A percentile compares a stretch with the other conserved stretches of the same genome.
Evolutionary conservation across 1,140 invertebrate species (phyloP).

Genomic region (Kradibia gibbosae): DNA sequence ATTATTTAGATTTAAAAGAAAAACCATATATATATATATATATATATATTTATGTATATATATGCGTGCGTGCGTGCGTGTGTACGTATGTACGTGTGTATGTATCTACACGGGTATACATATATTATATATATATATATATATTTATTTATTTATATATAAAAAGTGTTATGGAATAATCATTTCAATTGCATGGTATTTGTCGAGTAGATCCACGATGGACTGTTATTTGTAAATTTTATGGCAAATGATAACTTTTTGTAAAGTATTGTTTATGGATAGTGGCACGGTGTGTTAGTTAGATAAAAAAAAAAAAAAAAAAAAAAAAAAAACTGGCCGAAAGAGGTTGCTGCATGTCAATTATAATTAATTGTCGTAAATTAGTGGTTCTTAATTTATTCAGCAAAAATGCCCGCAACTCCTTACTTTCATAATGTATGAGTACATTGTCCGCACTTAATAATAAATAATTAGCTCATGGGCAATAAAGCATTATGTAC

Average conservation of each 20-base stretch:
- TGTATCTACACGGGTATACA: too few species aligned
- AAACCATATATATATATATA: too few species aligned
- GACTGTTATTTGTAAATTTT: constrained; percentile 1
- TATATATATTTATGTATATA: too few species aligned
- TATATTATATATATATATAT: too few species aligned
- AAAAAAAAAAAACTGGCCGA: too few species aligned
- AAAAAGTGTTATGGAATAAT: not conserved
- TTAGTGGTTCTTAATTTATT: not conserved
- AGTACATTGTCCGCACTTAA: not conserved
- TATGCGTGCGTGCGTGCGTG: too few species aligned
- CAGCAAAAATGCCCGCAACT: not conserved
- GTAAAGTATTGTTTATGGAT: constrained; percentile 14
- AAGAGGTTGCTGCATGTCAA: constrained; percentile 22
- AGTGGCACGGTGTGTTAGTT: constrained; percentile 23
- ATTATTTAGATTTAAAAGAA: not conserved
- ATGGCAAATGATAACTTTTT: not conserved
- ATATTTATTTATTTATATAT: not conserved
- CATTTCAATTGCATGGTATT: not conserved
- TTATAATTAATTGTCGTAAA: not conserved
- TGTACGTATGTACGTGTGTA: too few species aligned
- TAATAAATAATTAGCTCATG: too few species aligned
- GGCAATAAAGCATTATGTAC: too few species aligned
- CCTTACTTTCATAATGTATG: not conserved
- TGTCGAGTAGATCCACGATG: not conserved
- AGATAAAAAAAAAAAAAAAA: not conserved